Conservation (phyloP, 1,140 invertebrate genomes). For the Samia ricini region DNA sequence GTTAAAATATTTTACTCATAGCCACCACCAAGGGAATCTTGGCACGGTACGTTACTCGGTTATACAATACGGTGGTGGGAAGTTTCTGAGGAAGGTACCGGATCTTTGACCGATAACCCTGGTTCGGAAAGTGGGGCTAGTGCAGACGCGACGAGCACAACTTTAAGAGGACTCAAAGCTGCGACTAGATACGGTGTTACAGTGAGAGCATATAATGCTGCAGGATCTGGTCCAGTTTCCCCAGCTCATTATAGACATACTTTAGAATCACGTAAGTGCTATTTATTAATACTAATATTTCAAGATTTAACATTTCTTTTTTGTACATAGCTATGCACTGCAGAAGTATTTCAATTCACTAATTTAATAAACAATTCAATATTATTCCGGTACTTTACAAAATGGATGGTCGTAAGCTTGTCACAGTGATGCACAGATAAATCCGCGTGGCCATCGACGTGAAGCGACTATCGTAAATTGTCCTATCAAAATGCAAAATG, state of each 20-base stretch:
- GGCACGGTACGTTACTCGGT: slow-evolving; percentile 89
- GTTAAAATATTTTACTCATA: slow-evolving; percentile 8
- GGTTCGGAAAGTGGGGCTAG: slow-evolving; percentile 77
- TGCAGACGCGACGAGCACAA: slow-evolving; percentile 80
- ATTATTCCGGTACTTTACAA: not conserved
- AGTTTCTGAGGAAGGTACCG: slow-evolving; percentile 58
- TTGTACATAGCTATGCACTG: too few species aligned
- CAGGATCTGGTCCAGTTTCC: slow-evolving; percentile 90
- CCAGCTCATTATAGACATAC: slow-evolving; percentile 87
- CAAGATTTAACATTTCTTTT: too few species aligned
- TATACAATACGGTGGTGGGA: slow-evolving; percentile 87
- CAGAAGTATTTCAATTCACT: too few species aligned
- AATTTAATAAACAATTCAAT: too few species aligned
- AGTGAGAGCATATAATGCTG: slow-evolving; percentile 92
- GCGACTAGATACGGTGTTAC: slow-evolving; percentile 91
- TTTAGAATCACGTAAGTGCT: slow-evolving; percentile 86
- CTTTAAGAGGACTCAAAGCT: slow-evolving; percentile 85
- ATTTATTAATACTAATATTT: not conserved
- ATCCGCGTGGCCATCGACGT: slow-evolving; percentile 41
- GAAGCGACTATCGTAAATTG: slow-evolving; percentile 70
- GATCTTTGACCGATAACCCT: slow-evolving; percentile 30
- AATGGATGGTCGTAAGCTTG: not conserved
- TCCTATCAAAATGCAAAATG: slow-evolving; percentile 74
- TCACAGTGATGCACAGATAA: slow-evolving; percentile 35
- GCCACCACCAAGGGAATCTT: slow-evolving; percentile 84